Percentiles rank a stretch among this genome's conserved stretches.
Evolutionary conservation across 2,888 invertebrate genomes (phyloP).

Genomic region (Scaptomyza flava): DNA sequence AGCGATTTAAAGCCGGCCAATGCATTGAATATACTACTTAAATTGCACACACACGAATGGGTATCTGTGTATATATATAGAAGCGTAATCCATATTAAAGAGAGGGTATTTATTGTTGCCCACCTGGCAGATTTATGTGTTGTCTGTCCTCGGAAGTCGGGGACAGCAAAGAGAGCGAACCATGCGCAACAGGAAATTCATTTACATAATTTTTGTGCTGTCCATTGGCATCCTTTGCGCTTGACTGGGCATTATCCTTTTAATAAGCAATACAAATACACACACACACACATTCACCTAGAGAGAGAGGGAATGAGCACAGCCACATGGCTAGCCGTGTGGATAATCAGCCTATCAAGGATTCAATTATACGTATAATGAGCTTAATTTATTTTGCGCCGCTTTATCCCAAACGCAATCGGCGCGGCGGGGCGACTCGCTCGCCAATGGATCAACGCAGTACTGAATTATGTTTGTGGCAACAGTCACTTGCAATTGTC

Average conservation of each 20-base stretch:
- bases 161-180: constrained; percentile 6
- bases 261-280: constrained; percentile 56
- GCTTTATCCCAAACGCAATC: constrained; percentile 44
- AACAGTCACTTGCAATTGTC: constrained; percentile 43
- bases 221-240: constrained; percentile 73
- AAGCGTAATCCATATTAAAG: constrained; percentile 20
- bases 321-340: constrained; percentile 63
- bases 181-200: constrained; percentile 73
- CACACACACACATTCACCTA: not conserved
- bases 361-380: constrained; percentile 77
- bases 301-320: too few relatives aligned
- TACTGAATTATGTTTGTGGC: constrained; percentile 57
- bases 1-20: constrained; percentile 29
- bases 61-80: not conserved
- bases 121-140: constrained; percentile 49
- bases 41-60: constrained; percentile 19
- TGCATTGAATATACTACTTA: constrained; percentile 35
- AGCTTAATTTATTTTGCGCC: constrained; percentile 78
- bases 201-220: constrained; percentile 76
- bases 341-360: constrained; percentile 79
- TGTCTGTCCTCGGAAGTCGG: constrained; percentile 7
- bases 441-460: constrained; percentile 42
- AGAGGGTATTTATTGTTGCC: constrained; percentile 21
- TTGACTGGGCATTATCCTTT: constrained; percentile 78
- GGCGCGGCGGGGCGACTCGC: constrained; percentile 21